Evolutionary conservation across 2,113 vertebrate genomes (phyloP), one percentile per base, ranked within the genome.

Genomic region (Blennius ocellaris): DNA sequence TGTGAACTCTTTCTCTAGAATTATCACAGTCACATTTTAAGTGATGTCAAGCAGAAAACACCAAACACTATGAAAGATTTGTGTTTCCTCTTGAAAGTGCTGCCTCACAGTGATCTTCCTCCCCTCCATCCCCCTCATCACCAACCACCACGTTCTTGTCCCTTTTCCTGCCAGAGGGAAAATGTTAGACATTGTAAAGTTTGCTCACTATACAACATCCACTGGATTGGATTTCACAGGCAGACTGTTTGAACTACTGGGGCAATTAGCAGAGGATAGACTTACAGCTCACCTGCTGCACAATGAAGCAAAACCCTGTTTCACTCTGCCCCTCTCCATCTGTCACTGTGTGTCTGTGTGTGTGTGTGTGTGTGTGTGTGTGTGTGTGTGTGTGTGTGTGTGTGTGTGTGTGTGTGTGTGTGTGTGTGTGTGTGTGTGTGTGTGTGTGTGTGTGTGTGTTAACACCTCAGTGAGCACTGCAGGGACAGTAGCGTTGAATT

Each of bases 181-280:
- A 91, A 89, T 89, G 90, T 87, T 76, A 62, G 85, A 89, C 83
- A 78, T 85, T 90, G 88, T 92, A 91, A 89, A 89, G 72, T 86
- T 89, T 82, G 77, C 77, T 86, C 80, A 61, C 84, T 40, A 86
- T 84, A 83, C 87, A 89, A 90, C 87, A 76, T 74, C 70, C 4
- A 7, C 59, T 55, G 87, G 81, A 41, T 94, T 72, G 47, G 49
- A 76, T 94, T 93, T 92, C 94, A 92, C 80, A 82, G 79, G 84
- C 87, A 80, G 90, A 89, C 90, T 92, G 87, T 87, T 87, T 90
- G 86, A 91, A 87, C 84, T 71, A 78, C 90, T 91, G 69, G 57
- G 78, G 83, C 93, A 93, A 93, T 94, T 94, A 93, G 90, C 64
- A 76, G 80, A 83, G 88, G 90, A 93, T 94, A 86, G 86, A 83